Evolutionary conservation across 2,113 vertebrate species (phyloP), one percentile per base, ranked within the genome.

Genomic region (Poicephalus gulielmi): DNA sequence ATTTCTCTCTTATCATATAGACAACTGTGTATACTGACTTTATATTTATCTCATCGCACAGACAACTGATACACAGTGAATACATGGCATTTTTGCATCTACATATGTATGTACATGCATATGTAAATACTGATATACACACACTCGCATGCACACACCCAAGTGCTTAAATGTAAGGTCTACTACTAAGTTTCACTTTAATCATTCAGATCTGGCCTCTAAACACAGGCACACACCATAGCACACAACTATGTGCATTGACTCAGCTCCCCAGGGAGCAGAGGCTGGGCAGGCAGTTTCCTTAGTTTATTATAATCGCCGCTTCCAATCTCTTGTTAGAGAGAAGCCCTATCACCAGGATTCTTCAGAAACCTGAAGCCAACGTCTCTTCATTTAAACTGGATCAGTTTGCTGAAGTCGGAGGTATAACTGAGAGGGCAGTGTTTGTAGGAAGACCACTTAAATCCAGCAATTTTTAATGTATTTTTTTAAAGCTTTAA

Each of bases 241-340:
- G 81, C 25, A 30, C 59, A 41, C 71, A 44, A 86, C 55, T 31
- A 35, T 14, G 44, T 15, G 57, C 41, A 43, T 67, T 55, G 88
- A 91, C 75, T 79, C 64, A 44, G 60, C 73, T 86, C 91, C 75
- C 88, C 20, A 9, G 81, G 92, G 86, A 94, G 80, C 76, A 86
- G 60, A 75, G 53, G 19, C 64, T 92, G 70, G 86, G 73, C 33
- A 12, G 1, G 3, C n/a, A 0, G 3, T 77, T 83, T 63, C 68
- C 19, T 35, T 33, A 39, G 46, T 67, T 95, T 73, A 27, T 88
- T 75, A 63, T 14, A 88, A 81, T 88, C 66, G 33, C 75, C 1
- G 3, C 46, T 73, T 88, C 84, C 50, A 33, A 68, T 30, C 88
- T 92, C 80, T 78, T 67, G 69, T 84, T 84, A 47, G 43, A 92